phyloP scores from a whole-genome alignment of 2,113 vertebrate genomes.

The Mixornis gularis region DNA sequence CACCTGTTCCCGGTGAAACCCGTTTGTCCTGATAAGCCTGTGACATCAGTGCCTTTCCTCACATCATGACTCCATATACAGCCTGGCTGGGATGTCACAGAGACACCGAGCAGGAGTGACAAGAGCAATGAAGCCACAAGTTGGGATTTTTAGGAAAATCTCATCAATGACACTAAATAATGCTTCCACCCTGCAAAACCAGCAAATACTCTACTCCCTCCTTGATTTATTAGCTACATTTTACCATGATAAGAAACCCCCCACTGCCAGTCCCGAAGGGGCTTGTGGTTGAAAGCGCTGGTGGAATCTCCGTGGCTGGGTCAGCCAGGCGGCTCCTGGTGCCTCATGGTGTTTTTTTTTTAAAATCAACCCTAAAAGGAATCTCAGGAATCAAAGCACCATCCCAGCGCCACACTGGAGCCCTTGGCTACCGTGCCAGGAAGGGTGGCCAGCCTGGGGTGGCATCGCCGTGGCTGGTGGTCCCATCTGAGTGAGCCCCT shows the following conservation, averaged over 20 bases:
- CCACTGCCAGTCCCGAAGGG: background rate
- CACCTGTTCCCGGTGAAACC: background rate
- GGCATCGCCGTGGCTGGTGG: rapidly evolving
- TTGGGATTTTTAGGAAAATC: background rate
- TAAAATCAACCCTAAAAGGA: conserved; percentile 3
- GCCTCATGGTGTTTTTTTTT: background rate
- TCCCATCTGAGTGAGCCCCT: rapidly evolving
- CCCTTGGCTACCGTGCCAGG: rapidly evolving
- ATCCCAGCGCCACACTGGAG: rapidly evolving
- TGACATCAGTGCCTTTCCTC: conserved; percentile 67
- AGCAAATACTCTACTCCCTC: background rate
- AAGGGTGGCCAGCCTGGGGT: background rate
- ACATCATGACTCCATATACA: background rate
- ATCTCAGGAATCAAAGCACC: conserved; percentile 46
- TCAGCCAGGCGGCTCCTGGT: background rate
- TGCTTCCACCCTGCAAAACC: background rate
- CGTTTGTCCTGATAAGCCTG: conserved; percentile 17
- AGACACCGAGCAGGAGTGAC: background rate
- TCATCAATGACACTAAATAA: background rate
- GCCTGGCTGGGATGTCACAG: conserved; percentile 17
- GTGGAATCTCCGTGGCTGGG: background rate
- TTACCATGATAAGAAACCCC: background rate
- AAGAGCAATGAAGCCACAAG: background rate
- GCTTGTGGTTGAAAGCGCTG: background rate
- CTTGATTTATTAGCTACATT: background rate